Percentiles rank a stretch among this genome's conserved stretches.
Evolutionary conservation across 2,113 vertebrate species (phyloP).

Genomic region (Centropus unirufus): DNA sequence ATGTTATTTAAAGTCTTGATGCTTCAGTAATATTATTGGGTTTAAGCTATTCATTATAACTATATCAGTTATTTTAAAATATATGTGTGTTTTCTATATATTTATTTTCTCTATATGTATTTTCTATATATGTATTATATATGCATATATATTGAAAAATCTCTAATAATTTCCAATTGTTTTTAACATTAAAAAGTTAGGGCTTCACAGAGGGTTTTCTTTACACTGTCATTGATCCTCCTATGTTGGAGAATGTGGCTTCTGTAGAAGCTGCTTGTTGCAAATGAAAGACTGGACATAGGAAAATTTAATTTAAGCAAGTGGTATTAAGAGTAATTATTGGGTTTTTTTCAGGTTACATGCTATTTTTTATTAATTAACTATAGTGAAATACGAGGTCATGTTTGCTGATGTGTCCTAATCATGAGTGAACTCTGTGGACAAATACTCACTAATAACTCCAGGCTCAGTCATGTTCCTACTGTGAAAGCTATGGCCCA

Average conservation of each 20-base stretch:
- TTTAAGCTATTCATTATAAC: constrained; percentile 3
- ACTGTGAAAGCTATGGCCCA: background rate
- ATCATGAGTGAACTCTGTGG: background rate
- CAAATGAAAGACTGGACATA: background rate
- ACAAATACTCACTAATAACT: background rate
- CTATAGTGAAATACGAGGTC: background rate
- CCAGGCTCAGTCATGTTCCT: background rate
- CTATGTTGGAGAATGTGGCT: background rate
- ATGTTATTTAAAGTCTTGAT: background rate
- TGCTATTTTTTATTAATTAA: background rate
- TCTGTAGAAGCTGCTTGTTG: background rate
- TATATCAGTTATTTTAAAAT: background rate
- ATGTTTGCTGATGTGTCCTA: background rate
- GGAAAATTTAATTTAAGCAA: background rate
- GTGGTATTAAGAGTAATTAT: background rate
- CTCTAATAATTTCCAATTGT: constrained; percentile 29
- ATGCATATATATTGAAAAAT: background rate
- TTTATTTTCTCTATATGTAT: background rate
- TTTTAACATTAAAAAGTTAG: constrained; percentile 52
- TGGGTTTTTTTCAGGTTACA: background rate
- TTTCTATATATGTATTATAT: background rate
- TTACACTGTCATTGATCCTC: background rate
- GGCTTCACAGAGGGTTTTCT: constrained; percentile 8
- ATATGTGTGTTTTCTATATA: background rate
- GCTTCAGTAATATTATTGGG: background rate